Percentiles rank a stretch among this genome's conserved stretches.
phyloP scores from a whole-genome alignment of 2,797 vertebrate species.

The Gambelia wislizenii region DNA sequence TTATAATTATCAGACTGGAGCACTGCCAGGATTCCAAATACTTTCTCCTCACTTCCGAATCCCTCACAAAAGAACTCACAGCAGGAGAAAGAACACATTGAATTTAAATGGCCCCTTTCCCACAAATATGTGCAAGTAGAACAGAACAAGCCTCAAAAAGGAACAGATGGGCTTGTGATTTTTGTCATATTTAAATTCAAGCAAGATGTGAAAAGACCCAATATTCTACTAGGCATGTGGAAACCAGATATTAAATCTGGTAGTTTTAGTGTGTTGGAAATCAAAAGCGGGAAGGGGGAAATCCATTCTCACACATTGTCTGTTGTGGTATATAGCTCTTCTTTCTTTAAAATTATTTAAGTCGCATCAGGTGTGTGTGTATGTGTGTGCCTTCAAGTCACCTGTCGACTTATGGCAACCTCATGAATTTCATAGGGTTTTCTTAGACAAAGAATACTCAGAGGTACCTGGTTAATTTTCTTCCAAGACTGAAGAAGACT shows the following conservation, averaged over 20 bases:
- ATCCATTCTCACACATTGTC: slow-evolving; percentile 10
- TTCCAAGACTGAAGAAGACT: slow-evolving; percentile 33
- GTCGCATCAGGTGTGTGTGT: slow-evolving; percentile 22
- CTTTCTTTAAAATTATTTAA: slow-evolving; percentile 23
- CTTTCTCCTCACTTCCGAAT: slow-evolving; percentile 54
- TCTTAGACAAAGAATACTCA: no score
- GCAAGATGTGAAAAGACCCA: slow-evolving; percentile 32
- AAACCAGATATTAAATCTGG: slow-evolving; percentile 44
- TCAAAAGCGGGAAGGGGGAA: neutral
- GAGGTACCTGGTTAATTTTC: slow-evolving; percentile 20
- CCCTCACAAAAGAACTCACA: slow-evolving; percentile 37
- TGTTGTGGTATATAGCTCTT: slow-evolving; percentile 6
- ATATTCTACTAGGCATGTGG: slow-evolving; percentile 20
- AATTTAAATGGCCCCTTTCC: slow-evolving; percentile 47
- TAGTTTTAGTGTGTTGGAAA: slow-evolving; percentile 9
- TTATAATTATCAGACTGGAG: slow-evolving; percentile 57
- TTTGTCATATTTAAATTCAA: slow-evolving; percentile 55
- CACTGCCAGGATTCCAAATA: slow-evolving; percentile 49
- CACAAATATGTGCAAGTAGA: slow-evolving; percentile 41
- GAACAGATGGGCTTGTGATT: slow-evolving; percentile 39
- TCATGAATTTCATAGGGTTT: no score
- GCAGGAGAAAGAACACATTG: slow-evolving; percentile 52
- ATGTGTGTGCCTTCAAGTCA: no score
- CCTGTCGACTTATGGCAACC: no score
- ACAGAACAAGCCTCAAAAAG: slow-evolving; percentile 52